phyloP scores from a whole-genome alignment of 2,113 vertebrate genomes.

The Edolisoma coerulescens region DNA sequence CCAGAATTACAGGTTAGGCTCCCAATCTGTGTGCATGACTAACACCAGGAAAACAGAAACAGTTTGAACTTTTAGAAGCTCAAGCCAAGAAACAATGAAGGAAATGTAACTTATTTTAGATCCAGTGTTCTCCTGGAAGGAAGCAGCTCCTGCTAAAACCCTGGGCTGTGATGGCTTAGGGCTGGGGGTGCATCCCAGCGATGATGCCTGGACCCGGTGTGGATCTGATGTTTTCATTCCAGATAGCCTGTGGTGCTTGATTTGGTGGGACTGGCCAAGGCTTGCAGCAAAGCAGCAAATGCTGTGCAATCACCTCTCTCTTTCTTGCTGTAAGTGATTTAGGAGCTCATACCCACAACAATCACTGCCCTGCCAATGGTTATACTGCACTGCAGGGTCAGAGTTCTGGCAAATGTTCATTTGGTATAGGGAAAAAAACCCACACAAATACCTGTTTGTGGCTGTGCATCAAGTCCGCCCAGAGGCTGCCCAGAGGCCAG shows the following conservation, averaged over 20 bases:
- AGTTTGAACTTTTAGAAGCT: not conserved
- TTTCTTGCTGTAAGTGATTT: not conserved
- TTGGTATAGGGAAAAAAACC: not conserved
- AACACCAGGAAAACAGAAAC: not conserved
- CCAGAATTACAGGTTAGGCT: slow-evolving; percentile 48
- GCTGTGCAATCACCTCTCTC: not conserved
- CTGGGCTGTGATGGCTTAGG: not conserved
- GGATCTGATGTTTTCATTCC: not conserved
- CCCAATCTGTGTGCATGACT: not conserved
- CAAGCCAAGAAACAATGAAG: not conserved
- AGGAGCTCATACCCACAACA: not conserved
- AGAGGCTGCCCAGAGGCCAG: fast-evolving
- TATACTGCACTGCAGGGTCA: not conserved
- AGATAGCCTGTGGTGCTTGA: fast-evolving
- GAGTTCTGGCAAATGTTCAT: not conserved
- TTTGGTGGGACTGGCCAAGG: not conserved
- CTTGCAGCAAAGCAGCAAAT: not conserved
- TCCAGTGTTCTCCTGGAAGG: not conserved
- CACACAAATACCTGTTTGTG: not conserved
- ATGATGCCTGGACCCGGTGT: not conserved
- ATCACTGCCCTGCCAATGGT: not conserved
- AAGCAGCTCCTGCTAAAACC: not conserved
- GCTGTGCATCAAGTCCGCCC: fast-evolving
- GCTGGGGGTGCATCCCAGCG: not conserved
- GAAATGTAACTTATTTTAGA: not conserved